A percentile compares a stretch with the other conserved stretches of the same genome.
phyloP scores from a whole-genome alignment of 30 jellyfish, hydroid and myxozoan genomes.

The Pelagia noctiluca region DNA sequence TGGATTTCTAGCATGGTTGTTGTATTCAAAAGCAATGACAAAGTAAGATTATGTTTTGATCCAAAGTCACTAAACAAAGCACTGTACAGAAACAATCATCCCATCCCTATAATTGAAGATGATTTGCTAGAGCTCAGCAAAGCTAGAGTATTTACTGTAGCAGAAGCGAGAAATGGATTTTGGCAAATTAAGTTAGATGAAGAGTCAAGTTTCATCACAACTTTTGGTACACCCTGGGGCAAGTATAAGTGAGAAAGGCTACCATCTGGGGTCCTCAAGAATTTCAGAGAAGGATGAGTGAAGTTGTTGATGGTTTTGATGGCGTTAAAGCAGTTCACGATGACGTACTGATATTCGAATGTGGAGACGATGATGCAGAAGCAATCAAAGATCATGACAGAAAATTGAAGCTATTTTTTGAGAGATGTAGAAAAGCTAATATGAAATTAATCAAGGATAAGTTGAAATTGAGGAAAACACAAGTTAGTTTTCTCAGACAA shows the following conservation, averaged over 20 bases:
- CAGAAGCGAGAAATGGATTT: constrained; percentile 14
- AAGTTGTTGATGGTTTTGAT: neutral
- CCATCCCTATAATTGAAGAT: neutral
- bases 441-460: constrained; percentile 9
- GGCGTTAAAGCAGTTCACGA: constrained; percentile 17
- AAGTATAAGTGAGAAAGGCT: neutral
- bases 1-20: neutral
- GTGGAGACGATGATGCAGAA: no score
- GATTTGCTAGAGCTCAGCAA: neutral
- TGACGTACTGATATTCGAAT: constrained; percentile 12
- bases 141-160: neutral
- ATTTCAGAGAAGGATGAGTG: constrained; percentile 9
- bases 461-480: neutral
- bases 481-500: neutral
- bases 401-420: neutral
- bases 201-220: neutral
- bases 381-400: constrained; percentile 3
- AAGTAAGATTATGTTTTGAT: neutral
- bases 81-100: neutral
- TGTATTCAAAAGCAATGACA: neutral
- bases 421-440: neutral
- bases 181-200: constrained; percentile 8
- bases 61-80: constrained; percentile 18
- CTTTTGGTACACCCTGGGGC: constrained; percentile 31
- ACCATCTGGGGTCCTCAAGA: constrained; percentile 16